A percentile compares a stretch with the other conserved stretches of the same genome.
Evolutionary conservation across 2,113 vertebrate genomes (phyloP).

Genomic region (Colinus virginianus): DNA sequence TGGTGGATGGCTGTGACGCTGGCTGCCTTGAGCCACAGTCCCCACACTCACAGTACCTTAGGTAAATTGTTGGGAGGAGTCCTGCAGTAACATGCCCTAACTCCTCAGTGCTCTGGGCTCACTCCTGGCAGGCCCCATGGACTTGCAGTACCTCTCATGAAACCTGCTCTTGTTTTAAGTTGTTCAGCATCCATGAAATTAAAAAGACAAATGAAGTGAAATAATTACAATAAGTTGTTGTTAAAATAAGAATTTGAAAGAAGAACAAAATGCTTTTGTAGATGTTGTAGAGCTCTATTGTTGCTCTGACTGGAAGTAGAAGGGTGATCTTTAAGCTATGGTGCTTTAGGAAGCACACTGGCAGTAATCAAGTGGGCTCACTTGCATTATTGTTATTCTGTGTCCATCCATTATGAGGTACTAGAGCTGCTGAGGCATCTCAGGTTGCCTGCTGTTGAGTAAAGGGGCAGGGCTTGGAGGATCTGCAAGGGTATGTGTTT

Average conservation of each 20-base stretch:
- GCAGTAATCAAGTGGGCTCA: background rate
- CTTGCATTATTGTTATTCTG: background rate
- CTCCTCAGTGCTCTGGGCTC: background rate
- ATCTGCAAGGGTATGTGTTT: background rate
- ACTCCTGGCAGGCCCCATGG: background rate
- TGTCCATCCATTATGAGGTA: background rate
- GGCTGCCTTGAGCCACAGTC: background rate
- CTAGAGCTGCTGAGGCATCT: background rate
- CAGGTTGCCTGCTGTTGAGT: background rate
- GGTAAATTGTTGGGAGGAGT: background rate
- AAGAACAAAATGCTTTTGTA: background rate
- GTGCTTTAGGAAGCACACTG: background rate
- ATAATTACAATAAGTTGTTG: background rate
- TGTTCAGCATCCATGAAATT: background rate
- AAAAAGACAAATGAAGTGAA: background rate
- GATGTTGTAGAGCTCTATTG: background rate
- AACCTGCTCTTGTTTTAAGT: background rate
- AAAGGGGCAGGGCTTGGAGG: background rate
- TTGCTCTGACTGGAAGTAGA: background rate
- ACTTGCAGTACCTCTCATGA: background rate
- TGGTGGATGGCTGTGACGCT: background rate
- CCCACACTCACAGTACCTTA: background rate
- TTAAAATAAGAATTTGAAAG: background rate
- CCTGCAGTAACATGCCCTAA: background rate
- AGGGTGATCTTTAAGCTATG: background rate